Base-by-base conservation (phyloP, 2,113 vertebrate genomes). In the Lonchura striata region DNA sequence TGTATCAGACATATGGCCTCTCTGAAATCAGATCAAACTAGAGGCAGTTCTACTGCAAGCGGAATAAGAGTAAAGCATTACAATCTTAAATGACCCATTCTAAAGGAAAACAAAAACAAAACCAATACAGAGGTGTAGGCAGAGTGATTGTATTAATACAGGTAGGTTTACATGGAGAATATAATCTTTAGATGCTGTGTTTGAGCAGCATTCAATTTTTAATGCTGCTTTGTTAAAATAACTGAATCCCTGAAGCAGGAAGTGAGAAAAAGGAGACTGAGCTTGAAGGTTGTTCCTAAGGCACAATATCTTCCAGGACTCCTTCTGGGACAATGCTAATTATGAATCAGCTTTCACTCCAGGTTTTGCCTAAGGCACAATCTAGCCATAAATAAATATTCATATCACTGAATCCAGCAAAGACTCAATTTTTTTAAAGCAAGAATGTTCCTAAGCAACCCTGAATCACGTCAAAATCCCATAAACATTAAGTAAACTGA, bases 321-420 rank as follows among this genome's bases (percentile, higher is more conserved):
- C 35, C 71, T 79, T 66, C 63, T 85, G 78, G 82, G 53, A 89
- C 71, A 90, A 35, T 54, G 47, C n/a, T 92, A 91, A 94, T 88
- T 90, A 85, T 50, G 23, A 63, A 80, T 50, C 33, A 94, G 42
- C 12, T 92, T 72, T 88, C 78, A 74, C 44, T 95, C 60, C 78
- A 77, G 33, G 46, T 35, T 91, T 93, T 93, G 78, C 81, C 63
- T 65, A 42, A 85, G 70, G 85, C 56, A 93, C 8, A 61, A 88
- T 90, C 46, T 44, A 90, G 56, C 22, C 41, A 88, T 37, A 90
- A 90, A 71, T 82, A 84, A 93, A 47, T 88, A 89, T 77, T 94
- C 46, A 13, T 94, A 63, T 54, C 11, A 76, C 8, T 60, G 42
- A 85, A 49, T 74, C 42, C 60, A 50, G n/a, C 9, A 82, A 84